Base-by-base conservation (phyloP, 2,888 invertebrate genomes). In the Lymantria dispar region DNA sequence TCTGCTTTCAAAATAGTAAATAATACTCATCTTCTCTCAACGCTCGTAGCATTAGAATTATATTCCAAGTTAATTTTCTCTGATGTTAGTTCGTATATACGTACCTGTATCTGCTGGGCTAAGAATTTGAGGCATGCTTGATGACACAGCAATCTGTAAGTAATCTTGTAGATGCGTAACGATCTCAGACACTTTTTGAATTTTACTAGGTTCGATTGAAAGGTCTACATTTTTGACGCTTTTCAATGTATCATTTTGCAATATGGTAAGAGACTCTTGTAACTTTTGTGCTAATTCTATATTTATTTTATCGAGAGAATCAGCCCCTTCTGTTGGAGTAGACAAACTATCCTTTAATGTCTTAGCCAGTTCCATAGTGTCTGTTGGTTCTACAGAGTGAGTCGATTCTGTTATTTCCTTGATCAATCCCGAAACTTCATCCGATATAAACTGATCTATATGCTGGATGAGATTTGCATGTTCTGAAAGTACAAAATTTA, bases 161-260 rank as follows among this genome's bases (percentile, higher is more conserved):
- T 79, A 78, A 30, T 77, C 70, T 58, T 80, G 74, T 43, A 86
- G 68, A 58, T 76, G 66, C 3, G 67, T 69, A 1, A 81, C 74
- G 0, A 70, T 57, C 30, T 78, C 71, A 7, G 68, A 69, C 8
- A 81, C 60, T 52, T 52, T 70, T 53, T 76, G 61, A 14, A 59
- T 44, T 3, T 73, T 3, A 11, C 11, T 66, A 3, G 65, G 41
- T 44, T 69, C 58, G 7, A 73, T 43, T 0, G 54, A 22, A 3
- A 62, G 43, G 9, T 52, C 33, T 0, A 77, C 51, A 14, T 67
- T 63, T 43, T 71, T 58, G 3, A 68, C 60, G 44, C 57, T 71
- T 33, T 79, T 75, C 3, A 78, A 47, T 30, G 62, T 57, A 52
- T 70, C 64, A 1, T 50, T 63, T 46, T 78, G 75, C 13, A 78